Evolutionary conservation across 2,888 invertebrate species (phyloP).

Genomic region (Eumerus sabulonum): DNA sequence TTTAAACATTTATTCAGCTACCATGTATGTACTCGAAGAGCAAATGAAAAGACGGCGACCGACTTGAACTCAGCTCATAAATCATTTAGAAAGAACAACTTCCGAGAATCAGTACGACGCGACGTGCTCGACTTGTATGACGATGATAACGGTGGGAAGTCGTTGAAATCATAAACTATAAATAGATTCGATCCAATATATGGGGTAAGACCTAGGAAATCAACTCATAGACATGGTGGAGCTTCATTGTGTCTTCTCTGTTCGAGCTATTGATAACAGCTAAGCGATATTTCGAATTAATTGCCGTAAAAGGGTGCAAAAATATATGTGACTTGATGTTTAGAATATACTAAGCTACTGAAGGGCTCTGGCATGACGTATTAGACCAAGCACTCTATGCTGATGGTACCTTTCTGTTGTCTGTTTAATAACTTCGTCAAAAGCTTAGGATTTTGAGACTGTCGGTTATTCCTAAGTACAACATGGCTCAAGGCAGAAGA

Average conservation of each 20-base stretch:
- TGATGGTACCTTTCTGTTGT: no score
- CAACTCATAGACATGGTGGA: constrained; percentile 2
- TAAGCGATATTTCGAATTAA: no score
- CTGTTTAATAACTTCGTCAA: no score
- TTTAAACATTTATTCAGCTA: constrained; percentile 33
- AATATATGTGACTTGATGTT: no score
- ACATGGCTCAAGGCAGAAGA: no score
- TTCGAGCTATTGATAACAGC: no score
- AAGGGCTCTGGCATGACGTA: no score
- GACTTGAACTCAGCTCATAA: constrained; percentile 40
- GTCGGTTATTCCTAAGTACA: no score
- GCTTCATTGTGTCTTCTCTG: not conserved
- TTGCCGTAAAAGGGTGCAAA: no score
- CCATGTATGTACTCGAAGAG: constrained; percentile 6
- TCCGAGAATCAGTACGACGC: constrained; percentile 33
- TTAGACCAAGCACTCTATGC: no score
- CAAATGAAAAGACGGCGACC: constrained; percentile 1
- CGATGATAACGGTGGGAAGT: constrained; percentile 20
- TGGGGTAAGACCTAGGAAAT: not conserved
- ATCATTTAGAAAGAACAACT: constrained; percentile 37
- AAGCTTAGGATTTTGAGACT: no score
- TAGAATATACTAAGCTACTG: no score
- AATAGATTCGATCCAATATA: constrained; percentile 16
- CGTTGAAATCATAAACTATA: constrained; percentile 43
- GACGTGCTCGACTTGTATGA: constrained; percentile 6